Base-by-base conservation (phyloP, 2,797 vertebrate genomes). In the Crypturellus tataupa region DNA sequence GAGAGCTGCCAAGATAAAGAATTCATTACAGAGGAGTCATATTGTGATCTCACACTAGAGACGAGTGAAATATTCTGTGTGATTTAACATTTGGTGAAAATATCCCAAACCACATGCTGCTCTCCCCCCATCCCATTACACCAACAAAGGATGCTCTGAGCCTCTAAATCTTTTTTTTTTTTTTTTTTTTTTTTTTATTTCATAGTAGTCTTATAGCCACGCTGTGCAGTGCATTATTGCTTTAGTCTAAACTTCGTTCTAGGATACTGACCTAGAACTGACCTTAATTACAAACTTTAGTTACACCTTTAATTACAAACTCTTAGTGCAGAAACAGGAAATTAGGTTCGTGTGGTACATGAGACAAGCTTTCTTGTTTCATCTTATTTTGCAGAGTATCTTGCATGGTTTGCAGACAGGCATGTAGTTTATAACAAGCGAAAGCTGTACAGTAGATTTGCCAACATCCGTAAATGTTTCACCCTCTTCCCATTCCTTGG, bases 1-100 rank as follows among this genome's bases (percentile, higher is more conserved):
- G 95, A 96, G 86, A 65, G 90, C 91, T 97, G 97, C 96, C 97
- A 98, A 97, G 90, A 92, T 97, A 98, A 98, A 98, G 97, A 98
- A 97, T 97, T 98, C 96, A 98, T 98, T 98, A 97, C 96, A 85
- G 97, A 76, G 92, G 84, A 97, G 94, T 95, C 95, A 85, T 90
- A 95, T 93, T 16, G 96, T 96, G 97, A 97, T 97, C 97, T 97
- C 93, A 94, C 83, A 60, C 94, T 97, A 94, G 97, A 97, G 96
- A 97, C 89, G 81, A 97, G 96, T 97, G 97, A 94, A 97, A 95
- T 96, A 97, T 96, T 97, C 95, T 93, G 87, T 94, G 91, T 90
- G 95, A 96, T 96, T 97, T 94, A 96, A 97, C 94, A 91, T 94
- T 97, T 88, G 68, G 92, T 96, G 97, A 97, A 97, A 97, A 93